Percentiles rank a stretch among this genome's conserved stretches.
Evolutionary conservation across 2,888 invertebrate genomes (phyloP).

Genomic region (Lasioglossum marginatum): DNA sequence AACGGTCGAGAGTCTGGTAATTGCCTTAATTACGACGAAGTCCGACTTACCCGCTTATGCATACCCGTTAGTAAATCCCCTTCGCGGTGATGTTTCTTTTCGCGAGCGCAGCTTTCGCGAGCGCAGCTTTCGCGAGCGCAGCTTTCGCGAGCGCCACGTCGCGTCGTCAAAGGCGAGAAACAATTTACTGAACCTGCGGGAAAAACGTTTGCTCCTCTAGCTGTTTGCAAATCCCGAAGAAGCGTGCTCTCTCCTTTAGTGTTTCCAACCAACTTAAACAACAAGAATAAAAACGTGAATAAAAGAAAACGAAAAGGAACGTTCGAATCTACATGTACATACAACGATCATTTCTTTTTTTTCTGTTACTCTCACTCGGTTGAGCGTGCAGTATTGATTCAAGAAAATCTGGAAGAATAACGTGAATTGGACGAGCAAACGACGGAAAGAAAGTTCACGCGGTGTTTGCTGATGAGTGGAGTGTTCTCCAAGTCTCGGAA

Average conservation of each 20-base stretch:
- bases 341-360: neutral
- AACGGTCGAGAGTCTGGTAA: conserved; percentile 69
- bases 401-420: neutral
- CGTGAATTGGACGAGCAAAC: conserved; percentile 10
- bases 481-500: neutral
- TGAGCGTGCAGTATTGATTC: conserved; percentile 7
- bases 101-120: neutral
- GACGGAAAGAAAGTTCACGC: conserved; percentile 6
- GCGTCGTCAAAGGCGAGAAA: conserved; percentile 47
- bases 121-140: neutral
- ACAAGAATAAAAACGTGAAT: neutral
- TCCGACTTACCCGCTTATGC: conserved; percentile 69
- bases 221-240: conserved; percentile 7
- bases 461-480: conserved; percentile 28
- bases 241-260: neutral
- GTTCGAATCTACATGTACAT: neutral
- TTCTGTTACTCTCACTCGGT: neutral
- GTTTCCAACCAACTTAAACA: neutral
- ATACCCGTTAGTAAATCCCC: conserved; percentile 60
- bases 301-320: neutral
- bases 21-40: conserved; percentile 79
- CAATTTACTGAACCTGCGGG: conserved; percentile 35
- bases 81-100: conserved; percentile 16
- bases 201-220: conserved; percentile 4
- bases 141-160: neutral